A percentile compares a stretch with the other conserved stretches of the same genome.
Evolutionary conservation across 2,797 vertebrate species (phyloP).

Genomic region (Sebastes hopkinsi): DNA sequence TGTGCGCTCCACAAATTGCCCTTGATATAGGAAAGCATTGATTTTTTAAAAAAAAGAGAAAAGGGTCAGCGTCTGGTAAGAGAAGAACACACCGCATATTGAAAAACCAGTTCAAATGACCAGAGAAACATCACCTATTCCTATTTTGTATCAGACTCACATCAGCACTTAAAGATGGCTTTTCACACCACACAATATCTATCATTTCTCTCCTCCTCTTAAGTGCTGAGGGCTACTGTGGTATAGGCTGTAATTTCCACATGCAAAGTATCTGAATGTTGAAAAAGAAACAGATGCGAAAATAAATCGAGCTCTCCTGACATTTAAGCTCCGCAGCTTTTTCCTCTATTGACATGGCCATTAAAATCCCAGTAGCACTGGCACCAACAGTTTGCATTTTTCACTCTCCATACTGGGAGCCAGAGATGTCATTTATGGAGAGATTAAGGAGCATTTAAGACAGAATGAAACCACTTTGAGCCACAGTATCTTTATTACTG

Average conservation of each 20-base stretch:
- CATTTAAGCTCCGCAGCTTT: conserved; percentile 23
- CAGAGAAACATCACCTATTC: conserved; percentile 17
- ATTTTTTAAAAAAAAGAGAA: conserved; percentile 18
- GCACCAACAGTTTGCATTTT: conserved; percentile 49
- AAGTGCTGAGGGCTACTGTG: conserved; percentile 20
- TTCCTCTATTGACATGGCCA: conserved; percentile 22
- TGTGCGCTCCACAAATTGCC: conserved; percentile 41
- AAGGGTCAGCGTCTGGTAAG: conserved; percentile 51
- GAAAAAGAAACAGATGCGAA: background rate
- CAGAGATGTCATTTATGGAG: conserved; percentile 55
- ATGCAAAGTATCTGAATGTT: conserved; percentile 21
- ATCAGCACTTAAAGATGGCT: conserved; percentile 27
- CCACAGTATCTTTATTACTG: conserved; percentile 64
- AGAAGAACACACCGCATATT: conserved; percentile 38
- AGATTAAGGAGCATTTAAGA: conserved; percentile 75
- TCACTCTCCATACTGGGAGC: conserved; percentile 56
- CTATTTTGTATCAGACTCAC: conserved; percentile 15
- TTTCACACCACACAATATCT: conserved; percentile 17
- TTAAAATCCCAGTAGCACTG: conserved; percentile 47
- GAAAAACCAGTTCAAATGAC: conserved; percentile 57
- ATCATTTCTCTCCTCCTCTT: conserved; percentile 17
- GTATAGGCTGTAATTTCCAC: conserved; percentile 22
- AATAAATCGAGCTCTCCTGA: conserved; percentile 15
- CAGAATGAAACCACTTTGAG: conserved; percentile 64
- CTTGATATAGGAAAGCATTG: conserved; percentile 44